A percentile compares a stretch with the other conserved stretches of the same genome.
phyloP scores from a whole-genome alignment of 2,113 vertebrate genomes.

The Chaetura pelagica region DNA sequence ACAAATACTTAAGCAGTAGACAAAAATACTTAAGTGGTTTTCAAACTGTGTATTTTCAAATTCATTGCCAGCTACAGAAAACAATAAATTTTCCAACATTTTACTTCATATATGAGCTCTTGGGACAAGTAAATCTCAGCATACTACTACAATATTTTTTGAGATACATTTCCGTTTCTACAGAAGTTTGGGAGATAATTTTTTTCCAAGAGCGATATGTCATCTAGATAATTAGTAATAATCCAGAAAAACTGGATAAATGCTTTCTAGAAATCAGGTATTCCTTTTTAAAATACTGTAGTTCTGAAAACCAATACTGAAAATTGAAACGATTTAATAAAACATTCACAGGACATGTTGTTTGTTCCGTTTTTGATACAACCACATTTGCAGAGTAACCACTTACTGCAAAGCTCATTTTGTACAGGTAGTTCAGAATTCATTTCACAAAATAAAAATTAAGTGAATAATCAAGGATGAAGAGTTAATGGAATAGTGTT shows the following conservation, averaged over 20 bases:
- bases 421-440: not conserved
- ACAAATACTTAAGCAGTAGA: not conserved
- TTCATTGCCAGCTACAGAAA: slow-evolving; percentile 43
- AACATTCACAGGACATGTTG: slow-evolving; percentile 3
- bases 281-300: slow-evolving; percentile 28
- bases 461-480: slow-evolving; percentile 1
- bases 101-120: slow-evolving; percentile 22
- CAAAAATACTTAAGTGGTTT: slow-evolving; percentile 24
- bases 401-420: slow-evolving; percentile 32
- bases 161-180: slow-evolving; percentile 29
- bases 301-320: slow-evolving; percentile 39
- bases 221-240: slow-evolving; percentile 34
- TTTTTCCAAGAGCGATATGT: slow-evolving; percentile 24
- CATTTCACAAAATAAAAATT: not conserved
- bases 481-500: slow-evolving; percentile 6
- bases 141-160: slow-evolving; percentile 26
- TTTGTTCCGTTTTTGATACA: slow-evolving; percentile 17
- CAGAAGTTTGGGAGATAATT: slow-evolving; percentile 41
- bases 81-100: slow-evolving; percentile 38
- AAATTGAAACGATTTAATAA: slow-evolving; percentile 65
- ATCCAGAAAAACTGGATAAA: slow-evolving; percentile 13
- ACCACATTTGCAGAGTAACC: not conserved
- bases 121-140: slow-evolving; percentile 42
- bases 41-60: not conserved
- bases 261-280: slow-evolving; percentile 31